phyloP scores from a whole-genome alignment of 2,113 vertebrate genomes.

The Bostrychus sinensis region DNA sequence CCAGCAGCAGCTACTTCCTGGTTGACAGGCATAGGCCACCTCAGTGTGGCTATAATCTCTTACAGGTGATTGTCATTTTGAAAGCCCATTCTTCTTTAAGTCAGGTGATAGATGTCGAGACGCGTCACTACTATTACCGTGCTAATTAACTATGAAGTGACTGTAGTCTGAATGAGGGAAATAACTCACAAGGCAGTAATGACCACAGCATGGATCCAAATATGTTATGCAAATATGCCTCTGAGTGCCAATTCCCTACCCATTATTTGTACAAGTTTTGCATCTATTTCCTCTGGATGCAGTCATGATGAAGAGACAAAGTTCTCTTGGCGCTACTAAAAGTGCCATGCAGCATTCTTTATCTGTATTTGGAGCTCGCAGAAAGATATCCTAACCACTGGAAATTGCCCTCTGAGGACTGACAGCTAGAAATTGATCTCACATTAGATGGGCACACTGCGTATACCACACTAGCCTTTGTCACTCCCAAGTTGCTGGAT shows the following conservation, averaged over 20 bases:
- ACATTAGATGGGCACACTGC: constrained; percentile 67
- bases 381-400: constrained; percentile 66
- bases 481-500: constrained; percentile 72
- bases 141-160: constrained; percentile 59
- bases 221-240: constrained; percentile 80
- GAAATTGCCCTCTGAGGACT: constrained; percentile 71
- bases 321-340: constrained; percentile 63
- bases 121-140: constrained; percentile 40
- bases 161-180: constrained; percentile 37
- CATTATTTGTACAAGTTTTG: constrained; percentile 57
- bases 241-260: constrained; percentile 59
- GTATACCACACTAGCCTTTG: constrained; percentile 60
- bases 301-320: constrained; percentile 53
- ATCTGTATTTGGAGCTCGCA: constrained; percentile 48
- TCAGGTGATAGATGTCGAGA: constrained; percentile 54
- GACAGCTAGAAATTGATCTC: constrained; percentile 66
- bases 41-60: constrained; percentile 84
- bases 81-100: constrained; percentile 48
- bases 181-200: constrained; percentile 47
- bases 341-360: constrained; percentile 53
- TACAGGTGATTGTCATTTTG: constrained; percentile 82
- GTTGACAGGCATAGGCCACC: constrained; percentile 72
- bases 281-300: constrained; percentile 57
- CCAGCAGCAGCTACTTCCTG: constrained; percentile 85
- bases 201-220: constrained; percentile 76